Evolutionary conservation across 2,888 invertebrate genomes (phyloP), one percentile per base, ranked within the genome.

Genomic region (Tachina lurida): DNA sequence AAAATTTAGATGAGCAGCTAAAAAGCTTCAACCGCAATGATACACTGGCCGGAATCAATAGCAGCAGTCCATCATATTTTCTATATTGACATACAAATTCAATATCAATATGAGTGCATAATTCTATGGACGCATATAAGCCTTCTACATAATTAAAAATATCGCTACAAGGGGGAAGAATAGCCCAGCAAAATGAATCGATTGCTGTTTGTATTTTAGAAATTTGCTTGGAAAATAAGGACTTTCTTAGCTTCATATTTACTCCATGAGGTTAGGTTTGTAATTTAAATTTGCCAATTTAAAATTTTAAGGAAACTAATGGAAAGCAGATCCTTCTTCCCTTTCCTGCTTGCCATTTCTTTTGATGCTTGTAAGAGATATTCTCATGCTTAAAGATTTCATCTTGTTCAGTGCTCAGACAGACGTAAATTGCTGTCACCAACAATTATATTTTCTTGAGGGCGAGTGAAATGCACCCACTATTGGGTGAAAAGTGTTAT

Each of bases 51-150:
- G 31, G 31, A 47, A 56, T 41, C 13, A 65, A 45, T 31, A 31
- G 31, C 71, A 65, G 56, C 17, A 31, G 71, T 67, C 71, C 49
- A 63, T 82, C 68, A 83, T 76, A 4, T 65, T 54, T 49, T 73
- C 31, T 52, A 58, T 45, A 77, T 58, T 77, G 77, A 67, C 71
- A 83, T 73, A n/a, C n/a, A 39, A 71, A 83, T 83, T 77, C 77
- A 77, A 83, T 71, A 77, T 58, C 63, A 52, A 83, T 67, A 83
- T 77, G 52, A n/a, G 39, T 8, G 54, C 73, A 73, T 67, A 71
- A 67, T 73, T 73, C 45, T 54, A 70, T 56, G 56, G 19, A 47
- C n/a, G 52, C 52, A 52, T 49, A 47, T 60, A 22, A 41, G 41
- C 45, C 62, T 19, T 47, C 75, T 54, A 47, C 54, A 63, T 76